A percentile compares a stretch with the other conserved stretches of the same genome.
phyloP scores from a whole-genome alignment of 2,113 vertebrate species.

The Nibea coibor region DNA sequence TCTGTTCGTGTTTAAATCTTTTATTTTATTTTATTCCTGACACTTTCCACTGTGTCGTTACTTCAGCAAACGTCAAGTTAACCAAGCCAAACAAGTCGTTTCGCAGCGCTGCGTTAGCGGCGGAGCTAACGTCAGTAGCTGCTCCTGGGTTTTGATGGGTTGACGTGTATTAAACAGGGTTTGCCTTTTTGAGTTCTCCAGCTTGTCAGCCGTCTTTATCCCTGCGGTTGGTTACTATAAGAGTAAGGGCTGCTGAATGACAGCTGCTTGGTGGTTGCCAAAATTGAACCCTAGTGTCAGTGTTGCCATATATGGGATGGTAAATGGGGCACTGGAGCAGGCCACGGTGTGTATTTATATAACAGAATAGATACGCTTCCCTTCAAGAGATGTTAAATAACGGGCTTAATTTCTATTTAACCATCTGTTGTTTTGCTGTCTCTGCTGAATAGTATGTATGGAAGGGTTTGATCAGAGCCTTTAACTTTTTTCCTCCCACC shows the following conservation, averaged over 20 bases:
- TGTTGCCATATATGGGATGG: conserved; percentile 85
- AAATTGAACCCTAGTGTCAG: conserved; percentile 83
- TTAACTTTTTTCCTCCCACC: too few relatives aligned
- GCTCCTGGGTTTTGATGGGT: conserved; percentile 10
- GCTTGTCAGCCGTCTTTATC: conserved; percentile 31
- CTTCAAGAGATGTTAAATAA: conserved; percentile 67
- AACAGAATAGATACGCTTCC: conserved; percentile 77
- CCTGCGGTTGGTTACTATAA: not conserved
- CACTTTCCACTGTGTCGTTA: not conserved
- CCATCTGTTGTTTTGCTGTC: conserved; percentile 22
- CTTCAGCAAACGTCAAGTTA: not conserved
- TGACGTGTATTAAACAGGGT: not conserved
- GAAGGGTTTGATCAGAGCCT: not conserved
- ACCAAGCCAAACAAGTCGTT: not conserved
- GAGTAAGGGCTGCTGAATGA: conserved; percentile 65
- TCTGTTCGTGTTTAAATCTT: not conserved
- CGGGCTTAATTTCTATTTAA: conserved; percentile 27
- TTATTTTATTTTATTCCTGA: not conserved
- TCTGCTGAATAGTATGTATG: not conserved
- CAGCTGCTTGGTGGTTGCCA: conserved; percentile 83
- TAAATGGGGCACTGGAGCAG: conserved; percentile 85
- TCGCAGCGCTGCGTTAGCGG: conserved; percentile 12
- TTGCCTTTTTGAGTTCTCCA: not conserved
- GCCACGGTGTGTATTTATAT: conserved; percentile 87
- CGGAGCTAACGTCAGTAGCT: conserved; percentile 7